Percentiles rank a stretch among this genome's conserved stretches.
phyloP scores from a whole-genome alignment of 2,113 vertebrate species.

The Gulo gulo region DNA sequence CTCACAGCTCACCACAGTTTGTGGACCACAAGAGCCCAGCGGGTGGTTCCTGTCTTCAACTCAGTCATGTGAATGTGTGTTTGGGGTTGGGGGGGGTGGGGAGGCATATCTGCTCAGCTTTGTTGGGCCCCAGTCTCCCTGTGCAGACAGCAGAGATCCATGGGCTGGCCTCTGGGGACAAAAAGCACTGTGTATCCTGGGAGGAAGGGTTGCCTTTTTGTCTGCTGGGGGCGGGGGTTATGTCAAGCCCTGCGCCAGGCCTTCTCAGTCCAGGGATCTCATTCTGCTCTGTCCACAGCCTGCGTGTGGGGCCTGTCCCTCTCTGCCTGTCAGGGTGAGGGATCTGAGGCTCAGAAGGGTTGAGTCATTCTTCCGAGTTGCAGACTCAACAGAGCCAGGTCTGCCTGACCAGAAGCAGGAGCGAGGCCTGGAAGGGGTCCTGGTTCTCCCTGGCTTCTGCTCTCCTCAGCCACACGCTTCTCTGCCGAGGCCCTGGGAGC shows the following conservation, averaged over 20 bases:
- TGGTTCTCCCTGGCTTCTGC: not conserved
- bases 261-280: not conserved
- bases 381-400: not conserved
- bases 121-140: not conserved
- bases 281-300: not conserved
- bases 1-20: not conserved
- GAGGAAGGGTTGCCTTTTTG: not conserved
- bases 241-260: not conserved
- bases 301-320: not conserved
- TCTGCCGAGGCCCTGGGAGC: not conserved
- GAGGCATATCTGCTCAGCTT: not conserved
- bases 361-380: not conserved
- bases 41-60: not conserved
- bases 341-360: not conserved
- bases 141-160: not conserved
- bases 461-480: not conserved
- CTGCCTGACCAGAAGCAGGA: not conserved
- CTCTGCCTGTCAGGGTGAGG: not conserved
- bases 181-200: not conserved
- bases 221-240: not conserved
- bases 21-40: not conserved
- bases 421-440: not conserved
- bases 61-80: too few species aligned
- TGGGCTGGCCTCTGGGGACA: not conserved
- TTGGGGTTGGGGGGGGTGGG: not conserved